Evolutionary conservation across 2,888 invertebrate genomes (phyloP), one percentile per base, ranked within the genome.

Genomic region (Andrena trimmerana): DNA sequence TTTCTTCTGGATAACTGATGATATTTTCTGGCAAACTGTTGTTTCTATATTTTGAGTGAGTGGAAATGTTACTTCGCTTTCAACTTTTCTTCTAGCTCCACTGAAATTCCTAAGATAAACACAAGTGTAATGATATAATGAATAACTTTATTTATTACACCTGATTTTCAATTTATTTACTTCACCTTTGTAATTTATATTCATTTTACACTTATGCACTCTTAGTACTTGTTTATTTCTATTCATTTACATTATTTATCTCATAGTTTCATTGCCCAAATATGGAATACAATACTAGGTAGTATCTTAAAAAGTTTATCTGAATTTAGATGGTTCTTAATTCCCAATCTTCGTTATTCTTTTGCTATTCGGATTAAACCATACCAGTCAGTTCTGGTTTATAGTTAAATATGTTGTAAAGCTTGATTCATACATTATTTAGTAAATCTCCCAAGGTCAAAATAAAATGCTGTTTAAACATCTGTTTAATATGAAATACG

Each of bases 41-140:
- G 50, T 59, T n/a, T 24, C 42, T 36, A 0, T 36, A 20, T 24
- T 36, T 78, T 36, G 36, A 7, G n/a, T 1, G 27, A 33, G 10
- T 10, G 7, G 13, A 54, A 52, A 68, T 29, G 33, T 76, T 42
- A 31, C 13, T 59, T 70, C 42, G 29, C 20, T 0, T 48, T 13
- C 13, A 70, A 54, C 8, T 70, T 48, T 50, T 59, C 65, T 71
- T 60, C 5, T 36, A 66, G 13, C 33, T 36, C 63, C 31, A 13
- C 16, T 65, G 52, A 42, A 31, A 6, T 50, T 42, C 42, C 77
- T 79, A 59, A 29, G 36, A 60, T 52, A 72, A 67, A 72, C n/a
- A 72, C 29, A 73, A 59, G 24, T 68, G n/a, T 62, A 62, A 50
- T 52, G n/a, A 62, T 59, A 16, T 50, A 13, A 50, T 0, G n/a